A percentile compares a stretch with the other conserved stretches of the same genome.
Evolutionary conservation across 1,140 invertebrate genomes (phyloP).

Genomic region (Zaprionus inermis): DNA sequence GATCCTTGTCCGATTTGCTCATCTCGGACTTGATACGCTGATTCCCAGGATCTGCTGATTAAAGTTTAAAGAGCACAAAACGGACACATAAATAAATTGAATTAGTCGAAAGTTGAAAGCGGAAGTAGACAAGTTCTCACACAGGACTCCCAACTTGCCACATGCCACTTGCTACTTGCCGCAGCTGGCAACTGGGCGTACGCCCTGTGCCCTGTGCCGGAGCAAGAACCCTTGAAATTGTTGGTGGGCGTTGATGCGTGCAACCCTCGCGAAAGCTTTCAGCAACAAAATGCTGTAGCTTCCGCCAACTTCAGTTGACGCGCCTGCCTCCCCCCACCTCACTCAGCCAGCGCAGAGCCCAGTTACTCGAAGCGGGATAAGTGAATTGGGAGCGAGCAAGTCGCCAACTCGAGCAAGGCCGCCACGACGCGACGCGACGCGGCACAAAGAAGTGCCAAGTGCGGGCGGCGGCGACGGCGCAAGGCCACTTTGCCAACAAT

Average conservation of each 20-base stretch:
- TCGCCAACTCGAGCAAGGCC: constrained; percentile 80
- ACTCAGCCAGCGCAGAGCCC: neutral
- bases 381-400: constrained; percentile 22
- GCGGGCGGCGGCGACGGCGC: constrained; percentile 47
- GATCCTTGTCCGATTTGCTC: constrained; percentile 83
- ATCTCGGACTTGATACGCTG: constrained; percentile 86
- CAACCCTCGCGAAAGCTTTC: constrained; percentile 79
- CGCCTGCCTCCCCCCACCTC: neutral
- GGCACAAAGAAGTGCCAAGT: constrained; percentile 33
- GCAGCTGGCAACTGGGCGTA: constrained; percentile 51
- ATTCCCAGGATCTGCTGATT: constrained; percentile 67
- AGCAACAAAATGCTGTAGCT: constrained; percentile 79
- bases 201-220: constrained; percentile 20
- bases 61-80: constrained; percentile 40
- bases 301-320: constrained; percentile 61
- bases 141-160: constrained; percentile 58
- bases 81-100: constrained; percentile 73
- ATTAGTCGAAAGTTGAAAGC: constrained; percentile 70
- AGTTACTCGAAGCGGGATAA: constrained; percentile 2
- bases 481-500: constrained; percentile 82
- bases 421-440: constrained; percentile 40
- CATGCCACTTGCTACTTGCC: constrained; percentile 39
- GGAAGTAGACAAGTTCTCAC: constrained; percentile 77
- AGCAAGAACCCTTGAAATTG: constrained; percentile 79
- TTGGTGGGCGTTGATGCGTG: constrained; percentile 82